phyloP scores from a whole-genome alignment of 1,140 invertebrate species.

The Calliopsis andreniformis region DNA sequence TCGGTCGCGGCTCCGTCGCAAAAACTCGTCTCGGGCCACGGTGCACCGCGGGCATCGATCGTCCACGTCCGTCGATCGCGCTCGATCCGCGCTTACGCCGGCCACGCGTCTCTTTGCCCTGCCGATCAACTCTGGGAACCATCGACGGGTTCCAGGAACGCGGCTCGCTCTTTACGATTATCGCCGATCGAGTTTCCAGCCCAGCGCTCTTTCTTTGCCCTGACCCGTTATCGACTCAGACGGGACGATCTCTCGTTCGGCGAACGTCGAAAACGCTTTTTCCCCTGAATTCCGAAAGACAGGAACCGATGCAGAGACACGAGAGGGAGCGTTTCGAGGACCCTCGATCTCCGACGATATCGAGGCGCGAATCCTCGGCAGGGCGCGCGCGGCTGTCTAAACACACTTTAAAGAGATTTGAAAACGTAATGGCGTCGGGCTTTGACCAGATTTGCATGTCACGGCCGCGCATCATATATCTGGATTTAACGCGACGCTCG shows the following conservation, averaged over 20 bases:
- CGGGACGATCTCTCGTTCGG: neutral
- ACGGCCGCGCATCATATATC: conserved; percentile 81
- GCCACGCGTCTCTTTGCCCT: conserved; percentile 21
- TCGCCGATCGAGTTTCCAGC: conserved; percentile 22
- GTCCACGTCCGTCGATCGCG: conserved; percentile 38
- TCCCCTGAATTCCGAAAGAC: neutral
- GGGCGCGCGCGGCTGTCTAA: conserved; percentile 77
- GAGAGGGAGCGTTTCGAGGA: neutral
- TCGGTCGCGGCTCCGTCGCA: conserved; percentile 34
- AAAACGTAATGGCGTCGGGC: conserved; percentile 81
- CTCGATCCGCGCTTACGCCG: conserved; percentile 30
- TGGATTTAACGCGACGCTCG: conserved; percentile 76
- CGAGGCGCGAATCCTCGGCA: conserved; percentile 47
- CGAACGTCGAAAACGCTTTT: neutral
- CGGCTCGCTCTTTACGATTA: conserved; percentile 32
- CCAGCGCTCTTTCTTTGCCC: neutral
- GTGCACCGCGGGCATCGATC: conserved; percentile 44
- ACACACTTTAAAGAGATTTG: conserved; percentile 83
- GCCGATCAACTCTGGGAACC: conserved; percentile 35
- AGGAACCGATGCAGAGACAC: neutral
- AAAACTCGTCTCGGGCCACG: conserved; percentile 73
- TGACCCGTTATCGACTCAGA: neutral
- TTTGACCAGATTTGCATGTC: conserved; percentile 82
- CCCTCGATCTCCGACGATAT: neutral
- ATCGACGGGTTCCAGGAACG: conserved; percentile 27